Percentiles rank a stretch among this genome's conserved stretches.
Conservation (phyloP, 1,140 invertebrate genomes). For the Homalodisca vitripennis region DNA sequence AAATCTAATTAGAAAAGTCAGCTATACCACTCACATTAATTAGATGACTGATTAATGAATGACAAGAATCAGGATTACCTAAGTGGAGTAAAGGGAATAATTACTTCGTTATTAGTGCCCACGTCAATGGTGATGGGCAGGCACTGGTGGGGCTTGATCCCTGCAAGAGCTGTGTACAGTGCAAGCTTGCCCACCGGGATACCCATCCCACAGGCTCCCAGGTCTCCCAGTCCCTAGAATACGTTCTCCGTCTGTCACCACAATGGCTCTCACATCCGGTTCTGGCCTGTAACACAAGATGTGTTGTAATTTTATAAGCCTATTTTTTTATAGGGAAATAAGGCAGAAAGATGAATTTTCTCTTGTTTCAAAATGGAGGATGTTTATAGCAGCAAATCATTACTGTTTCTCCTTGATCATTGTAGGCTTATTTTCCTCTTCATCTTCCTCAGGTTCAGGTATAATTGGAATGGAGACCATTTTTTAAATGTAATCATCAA, state of each 20-base stretch:
- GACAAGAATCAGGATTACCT: constrained; percentile 17
- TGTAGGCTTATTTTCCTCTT: no score
- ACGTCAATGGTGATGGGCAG: constrained; percentile 91
- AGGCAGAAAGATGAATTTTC: no score
- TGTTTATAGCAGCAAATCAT: no score
- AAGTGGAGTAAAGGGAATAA: constrained; percentile 38
- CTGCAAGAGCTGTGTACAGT: constrained; percentile 89
- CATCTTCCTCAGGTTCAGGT: no score
- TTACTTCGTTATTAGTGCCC: constrained; percentile 84
- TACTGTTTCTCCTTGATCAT: no score
- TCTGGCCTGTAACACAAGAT: constrained; percentile 75
- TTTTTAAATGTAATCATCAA: no score
- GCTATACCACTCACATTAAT: constrained; percentile 18
- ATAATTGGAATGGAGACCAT: no score
- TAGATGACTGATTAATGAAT: background rate
- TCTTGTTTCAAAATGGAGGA: no score
- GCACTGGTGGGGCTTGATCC: constrained; percentile 91
- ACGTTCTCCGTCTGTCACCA: constrained; percentile 93
- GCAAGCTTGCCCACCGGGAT: constrained; percentile 94
- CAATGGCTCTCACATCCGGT: constrained; percentile 87
- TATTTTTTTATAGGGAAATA: no score
- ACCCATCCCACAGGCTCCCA: constrained; percentile 94
- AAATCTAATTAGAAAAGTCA: no score
- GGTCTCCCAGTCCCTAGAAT: constrained; percentile 90
- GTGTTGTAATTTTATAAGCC: no score